Base-by-base conservation (phyloP, 1,140 invertebrate genomes). In the Drosophila equinoxialis region DNA sequence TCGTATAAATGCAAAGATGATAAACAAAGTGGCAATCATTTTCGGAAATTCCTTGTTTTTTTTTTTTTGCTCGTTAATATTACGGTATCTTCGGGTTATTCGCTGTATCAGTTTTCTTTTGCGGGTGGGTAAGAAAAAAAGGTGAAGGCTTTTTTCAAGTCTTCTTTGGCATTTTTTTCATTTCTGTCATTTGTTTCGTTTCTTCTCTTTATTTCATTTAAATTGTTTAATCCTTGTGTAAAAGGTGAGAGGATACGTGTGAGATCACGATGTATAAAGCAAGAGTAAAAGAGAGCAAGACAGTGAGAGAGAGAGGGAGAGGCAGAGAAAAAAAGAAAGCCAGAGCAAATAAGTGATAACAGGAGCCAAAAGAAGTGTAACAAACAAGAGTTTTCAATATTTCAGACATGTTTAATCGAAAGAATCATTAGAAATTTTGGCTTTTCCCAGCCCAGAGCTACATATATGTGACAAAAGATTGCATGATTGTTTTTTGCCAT, bases 1-100 rank as follows among this genome's bases (percentile, higher is more conserved):
- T 63, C 91, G 90, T 71, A 92, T 89, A 79, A 92, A 92, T 84
- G 90, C 90, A 86, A 92, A 91, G 14, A 92, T 83, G 37, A 92
- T 91, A 71, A 92, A 92, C 61, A 92, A 72, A 55, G 91, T 92
- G 75, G 91, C 91, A 77, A 92, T 91, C 91, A 92, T 92, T 30
- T 64, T 68, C 60, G 70, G 30, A 13, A 2, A 23, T 68, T 57
- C 14, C 17, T 17, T 17, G 17, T 17, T 17, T 17, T 17, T n/a
- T n/a, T 2, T 17, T 62, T 60, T 48, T 10, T 37, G 35, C 6
- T 37, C 17, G 14, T 67, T 58, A 70, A 51, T 14, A 30, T 30
- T 6, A 10, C 35, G 8, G 8, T 37, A 11, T 37, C 2, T 51
- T 37, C 20, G 45, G 17, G 0, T 51, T 14, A 61, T n/a, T 67